These are phyloP conservation scores for Halocaridina rubra DNA, from an alignment of 2,888 invertebrate species.

Conservation along the genomic window DNA sequence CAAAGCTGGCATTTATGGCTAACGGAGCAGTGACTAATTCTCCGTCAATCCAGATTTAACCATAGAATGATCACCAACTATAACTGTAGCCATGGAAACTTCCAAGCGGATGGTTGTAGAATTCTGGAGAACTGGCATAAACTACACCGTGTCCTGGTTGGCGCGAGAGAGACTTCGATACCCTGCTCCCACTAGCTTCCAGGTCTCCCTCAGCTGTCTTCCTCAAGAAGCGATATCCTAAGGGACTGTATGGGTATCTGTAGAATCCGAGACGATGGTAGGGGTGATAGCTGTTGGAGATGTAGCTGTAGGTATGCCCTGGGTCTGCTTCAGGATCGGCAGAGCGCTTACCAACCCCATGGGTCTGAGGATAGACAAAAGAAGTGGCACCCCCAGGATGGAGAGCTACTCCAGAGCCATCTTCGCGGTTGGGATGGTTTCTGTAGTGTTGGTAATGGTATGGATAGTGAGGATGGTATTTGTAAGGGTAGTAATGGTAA, in stretches of 20 bases:
- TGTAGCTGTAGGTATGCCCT: neutral
- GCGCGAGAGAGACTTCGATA: too few relatives aligned
- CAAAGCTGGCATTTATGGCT: neutral
- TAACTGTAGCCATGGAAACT: slow-evolving; percentile 22
- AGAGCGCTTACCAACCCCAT: slow-evolving; percentile 36
- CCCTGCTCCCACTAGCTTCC: too few relatives aligned
- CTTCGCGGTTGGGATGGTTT: neutral
- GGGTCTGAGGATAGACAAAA: slow-evolving; percentile 35
- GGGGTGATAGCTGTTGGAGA: neutral
- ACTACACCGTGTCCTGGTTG: too few relatives aligned
- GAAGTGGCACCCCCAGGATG: slow-evolving; percentile 51
- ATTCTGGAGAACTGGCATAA: neutral
- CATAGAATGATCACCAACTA: slow-evolving; percentile 7
- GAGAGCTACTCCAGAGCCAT: slow-evolving; percentile 32
- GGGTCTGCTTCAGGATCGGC: neutral
- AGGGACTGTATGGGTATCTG: neutral
- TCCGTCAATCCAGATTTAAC: neutral
- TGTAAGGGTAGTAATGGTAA: neutral
- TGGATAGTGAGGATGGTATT: neutral
- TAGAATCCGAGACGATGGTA: neutral
- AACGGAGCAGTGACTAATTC: neutral
- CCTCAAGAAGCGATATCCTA: neutral
- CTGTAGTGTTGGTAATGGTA: neutral
- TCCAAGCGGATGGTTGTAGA: neutral
- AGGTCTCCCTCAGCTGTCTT: too few relatives aligned